Evolutionary conservation across 2,797 vertebrate species (phyloP).

Genomic region (Lophura swinhoii): DNA sequence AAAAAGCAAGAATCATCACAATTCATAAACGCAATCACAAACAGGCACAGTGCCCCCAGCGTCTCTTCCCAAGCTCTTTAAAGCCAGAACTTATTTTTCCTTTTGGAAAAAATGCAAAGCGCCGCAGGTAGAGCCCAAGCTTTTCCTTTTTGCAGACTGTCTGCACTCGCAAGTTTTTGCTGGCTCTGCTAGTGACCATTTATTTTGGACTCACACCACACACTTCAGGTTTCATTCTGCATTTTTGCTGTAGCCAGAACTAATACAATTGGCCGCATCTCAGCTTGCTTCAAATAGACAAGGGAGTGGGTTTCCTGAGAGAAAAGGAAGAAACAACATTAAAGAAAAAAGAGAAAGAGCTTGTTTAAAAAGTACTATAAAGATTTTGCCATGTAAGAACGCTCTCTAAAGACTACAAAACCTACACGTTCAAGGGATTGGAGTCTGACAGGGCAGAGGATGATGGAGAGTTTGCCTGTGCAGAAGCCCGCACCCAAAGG

Average conservation of each 20-base stretch:
- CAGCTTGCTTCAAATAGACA: slow-evolving; percentile 32
- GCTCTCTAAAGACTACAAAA: background rate
- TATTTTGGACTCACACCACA: slow-evolving; percentile 55
- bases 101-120: slow-evolving; percentile 16
- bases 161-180: slow-evolving; percentile 12
- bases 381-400: background rate
- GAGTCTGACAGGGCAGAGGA: slow-evolving; percentile 15
- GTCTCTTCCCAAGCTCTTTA: background rate
- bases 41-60: background rate
- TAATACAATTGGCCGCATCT: slow-evolving; percentile 57
- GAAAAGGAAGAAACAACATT: slow-evolving; percentile 5
- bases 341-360: background rate
- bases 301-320: slow-evolving; percentile 17
- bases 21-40: background rate
- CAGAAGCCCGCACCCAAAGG: background rate
- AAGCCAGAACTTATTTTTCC: background rate
- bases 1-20: background rate
- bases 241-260: slow-evolving; percentile 54
- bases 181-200: slow-evolving; percentile 53
- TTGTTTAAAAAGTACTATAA: background rate
- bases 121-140: background rate
- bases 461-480: background rate
- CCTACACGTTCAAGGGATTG: background rate
- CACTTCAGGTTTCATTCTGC: slow-evolving; percentile 20
- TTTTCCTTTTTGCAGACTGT: background rate